Conservation (phyloP, 2,113 vertebrate genomes). For the Myiozetetes cayanensis region DNA sequence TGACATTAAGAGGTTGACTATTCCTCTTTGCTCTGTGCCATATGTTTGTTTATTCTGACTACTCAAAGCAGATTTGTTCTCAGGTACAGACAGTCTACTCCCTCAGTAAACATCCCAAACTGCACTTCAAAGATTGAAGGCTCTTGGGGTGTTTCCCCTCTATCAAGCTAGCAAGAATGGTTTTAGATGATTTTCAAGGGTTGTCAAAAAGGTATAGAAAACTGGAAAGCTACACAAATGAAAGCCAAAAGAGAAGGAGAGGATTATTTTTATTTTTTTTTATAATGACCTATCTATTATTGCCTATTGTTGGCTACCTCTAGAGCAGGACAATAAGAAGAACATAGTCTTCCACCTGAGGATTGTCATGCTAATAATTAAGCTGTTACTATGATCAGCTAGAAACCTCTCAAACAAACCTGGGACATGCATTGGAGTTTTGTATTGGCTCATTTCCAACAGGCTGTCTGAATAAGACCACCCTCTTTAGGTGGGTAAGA, state of each 20-base stretch:
- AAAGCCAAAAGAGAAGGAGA: not conserved
- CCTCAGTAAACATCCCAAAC: not conserved
- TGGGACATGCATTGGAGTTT: not conserved
- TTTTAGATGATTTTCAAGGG: not conserved
- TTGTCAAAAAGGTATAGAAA: not conserved
- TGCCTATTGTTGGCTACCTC: not conserved
- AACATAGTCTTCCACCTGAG: not conserved
- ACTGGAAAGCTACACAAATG: not conserved
- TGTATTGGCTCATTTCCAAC: not conserved
- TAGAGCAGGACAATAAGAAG: not conserved
- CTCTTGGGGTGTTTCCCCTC: not conserved
- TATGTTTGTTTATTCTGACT: not conserved
- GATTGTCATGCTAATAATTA: not conserved
- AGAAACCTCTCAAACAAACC: not conserved
- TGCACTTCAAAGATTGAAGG: not conserved
- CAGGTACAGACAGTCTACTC: not conserved
- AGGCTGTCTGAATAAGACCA: not conserved
- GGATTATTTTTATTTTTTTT: not conserved
- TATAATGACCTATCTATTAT: not conserved
- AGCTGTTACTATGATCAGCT: not conserved
- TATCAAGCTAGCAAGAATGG: not conserved
- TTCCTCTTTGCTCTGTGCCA: not conserved
- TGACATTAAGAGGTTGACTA: fast-evolving
- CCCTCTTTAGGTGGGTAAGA: not conserved
- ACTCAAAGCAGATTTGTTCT: not conserved